Conservation (phyloP, 2,113 vertebrate genomes). For the Rhea americana region DNA sequence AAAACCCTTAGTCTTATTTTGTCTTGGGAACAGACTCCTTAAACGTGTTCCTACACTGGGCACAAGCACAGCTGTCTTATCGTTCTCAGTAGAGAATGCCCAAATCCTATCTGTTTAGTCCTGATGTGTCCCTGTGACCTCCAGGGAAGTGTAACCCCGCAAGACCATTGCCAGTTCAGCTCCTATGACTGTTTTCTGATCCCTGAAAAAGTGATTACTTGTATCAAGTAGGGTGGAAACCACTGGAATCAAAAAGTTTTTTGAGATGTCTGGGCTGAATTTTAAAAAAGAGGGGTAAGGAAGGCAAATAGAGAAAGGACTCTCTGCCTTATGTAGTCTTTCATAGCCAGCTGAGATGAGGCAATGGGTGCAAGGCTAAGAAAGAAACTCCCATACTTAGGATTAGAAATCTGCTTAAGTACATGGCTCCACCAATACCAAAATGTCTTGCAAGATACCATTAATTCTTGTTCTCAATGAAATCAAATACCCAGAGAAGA, state of each 20-base stretch:
- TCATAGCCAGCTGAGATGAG: background rate
- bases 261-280: background rate
- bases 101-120: accelerated
- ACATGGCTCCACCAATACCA: background rate
- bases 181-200: background rate
- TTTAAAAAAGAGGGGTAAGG: background rate
- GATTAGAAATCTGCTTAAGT: background rate
- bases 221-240: background rate
- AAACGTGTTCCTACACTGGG: accelerated
- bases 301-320: background rate
- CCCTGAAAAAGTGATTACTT: background rate
- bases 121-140: background rate
- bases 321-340: background rate
- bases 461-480: background rate
- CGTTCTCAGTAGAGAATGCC: background rate
- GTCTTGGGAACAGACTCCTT: background rate
- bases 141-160: background rate
- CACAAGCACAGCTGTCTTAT: background rate
- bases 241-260: accelerated
- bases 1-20: background rate
- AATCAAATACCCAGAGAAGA: background rate
- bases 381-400: background rate
- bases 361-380: background rate
- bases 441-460: background rate
- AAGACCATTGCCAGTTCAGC: background rate